These are phyloP conservation scores for Anthoscopus minutus DNA, from an alignment of 2,113 vertebrate genomes.

Conservation along the genomic window DNA sequence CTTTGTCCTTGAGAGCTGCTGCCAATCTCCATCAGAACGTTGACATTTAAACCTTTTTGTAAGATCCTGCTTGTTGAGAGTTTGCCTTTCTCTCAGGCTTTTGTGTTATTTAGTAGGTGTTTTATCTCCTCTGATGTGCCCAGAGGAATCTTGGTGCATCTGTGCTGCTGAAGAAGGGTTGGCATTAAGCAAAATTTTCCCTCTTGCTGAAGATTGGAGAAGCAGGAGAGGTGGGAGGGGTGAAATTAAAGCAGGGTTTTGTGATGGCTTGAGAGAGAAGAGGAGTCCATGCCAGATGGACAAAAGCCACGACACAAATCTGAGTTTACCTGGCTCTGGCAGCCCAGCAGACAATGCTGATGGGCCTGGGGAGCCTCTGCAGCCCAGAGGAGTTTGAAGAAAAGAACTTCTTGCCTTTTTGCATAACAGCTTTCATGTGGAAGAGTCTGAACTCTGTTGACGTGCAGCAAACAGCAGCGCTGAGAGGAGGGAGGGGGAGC, in stretches of 20 bases:
- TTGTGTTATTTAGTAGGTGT: constrained; percentile 30
- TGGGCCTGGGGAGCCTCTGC: background rate
- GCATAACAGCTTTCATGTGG: background rate
- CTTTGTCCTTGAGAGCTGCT: background rate
- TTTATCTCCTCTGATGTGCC: constrained; percentile 18
- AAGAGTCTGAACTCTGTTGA: background rate
- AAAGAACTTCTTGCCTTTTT: background rate
- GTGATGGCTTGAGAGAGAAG: background rate
- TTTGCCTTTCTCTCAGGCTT: constrained; percentile 18
- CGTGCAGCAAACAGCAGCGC: background rate
- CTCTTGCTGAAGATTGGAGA: background rate
- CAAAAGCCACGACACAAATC: background rate
- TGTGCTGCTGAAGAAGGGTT: background rate
- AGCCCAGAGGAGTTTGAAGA: background rate
- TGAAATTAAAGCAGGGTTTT: background rate
- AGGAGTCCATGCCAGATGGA: background rate
- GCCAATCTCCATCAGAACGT: background rate
- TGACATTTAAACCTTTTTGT: background rate
- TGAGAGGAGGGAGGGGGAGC: background rate
- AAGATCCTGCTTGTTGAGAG: background rate
- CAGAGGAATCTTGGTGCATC: constrained; percentile 12
- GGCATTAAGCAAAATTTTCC: constrained; percentile 14
- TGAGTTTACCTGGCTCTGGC: background rate
- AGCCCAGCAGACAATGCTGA: background rate
- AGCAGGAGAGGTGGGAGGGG: background rate